Conservation (phyloP, 2,113 vertebrate species). For the Hepsetus odoe region DNA sequence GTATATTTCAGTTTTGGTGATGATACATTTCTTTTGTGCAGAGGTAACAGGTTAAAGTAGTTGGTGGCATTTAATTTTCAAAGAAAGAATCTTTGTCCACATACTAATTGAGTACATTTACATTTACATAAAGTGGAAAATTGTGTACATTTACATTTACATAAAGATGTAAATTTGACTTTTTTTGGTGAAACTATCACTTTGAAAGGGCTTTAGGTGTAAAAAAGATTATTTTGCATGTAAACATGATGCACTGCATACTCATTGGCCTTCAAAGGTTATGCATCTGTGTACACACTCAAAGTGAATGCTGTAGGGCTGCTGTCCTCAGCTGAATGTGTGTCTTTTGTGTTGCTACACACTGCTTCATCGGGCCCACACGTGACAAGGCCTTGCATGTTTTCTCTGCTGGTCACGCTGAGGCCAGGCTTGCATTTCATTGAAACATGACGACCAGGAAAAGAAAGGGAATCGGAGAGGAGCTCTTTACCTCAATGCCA, state of each 20-base stretch:
- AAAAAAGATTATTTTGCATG: background rate
- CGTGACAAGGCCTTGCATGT: slow-evolving; percentile 15
- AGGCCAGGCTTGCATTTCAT: slow-evolving; percentile 23
- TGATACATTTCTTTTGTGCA: no score
- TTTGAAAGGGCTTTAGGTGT: background rate
- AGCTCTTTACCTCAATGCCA: slow-evolving; percentile 9
- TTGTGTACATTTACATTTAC: no score
- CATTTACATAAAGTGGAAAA: no score
- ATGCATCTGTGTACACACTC: background rate
- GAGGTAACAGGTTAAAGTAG: no score
- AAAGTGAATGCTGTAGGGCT: background rate
- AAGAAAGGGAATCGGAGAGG: slow-evolving; percentile 8
- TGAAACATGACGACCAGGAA: slow-evolving; percentile 28
- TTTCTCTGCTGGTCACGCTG: slow-evolving; percentile 27
- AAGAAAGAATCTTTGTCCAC: no score
- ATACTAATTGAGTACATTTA: no score
- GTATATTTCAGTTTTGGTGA: no score
- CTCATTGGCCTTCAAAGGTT: background rate
- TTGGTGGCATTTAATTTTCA: no score
- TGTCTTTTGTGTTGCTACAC: slow-evolving; percentile 11
- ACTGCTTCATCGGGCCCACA: background rate
- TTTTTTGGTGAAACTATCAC: background rate
- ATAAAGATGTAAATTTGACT: background rate
- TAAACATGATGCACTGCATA: background rate
- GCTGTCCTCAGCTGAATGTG: background rate